Conservation (phyloP, 1,140 invertebrate species). For the Heterodera schachtii region DNA sequence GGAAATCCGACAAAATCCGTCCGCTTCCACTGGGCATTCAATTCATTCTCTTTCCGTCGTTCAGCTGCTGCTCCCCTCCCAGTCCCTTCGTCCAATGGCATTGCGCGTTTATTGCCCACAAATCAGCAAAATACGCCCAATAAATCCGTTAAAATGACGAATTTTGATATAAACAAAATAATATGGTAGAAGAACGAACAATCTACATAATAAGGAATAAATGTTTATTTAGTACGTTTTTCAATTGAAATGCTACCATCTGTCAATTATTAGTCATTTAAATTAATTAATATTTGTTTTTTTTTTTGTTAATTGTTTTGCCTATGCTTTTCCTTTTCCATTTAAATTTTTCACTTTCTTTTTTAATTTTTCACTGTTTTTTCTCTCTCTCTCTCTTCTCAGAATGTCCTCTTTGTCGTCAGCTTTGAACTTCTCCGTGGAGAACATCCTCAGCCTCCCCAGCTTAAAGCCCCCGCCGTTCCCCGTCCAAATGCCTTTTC, state of each 20-base stretch:
- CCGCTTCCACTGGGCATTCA: background rate
- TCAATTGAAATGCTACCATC: too few species aligned
- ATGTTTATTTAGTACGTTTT: too few species aligned
- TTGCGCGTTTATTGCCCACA: background rate
- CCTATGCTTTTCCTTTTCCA: too few species aligned
- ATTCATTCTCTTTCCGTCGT: background rate
- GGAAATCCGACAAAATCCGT: background rate
- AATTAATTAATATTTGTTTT: too few species aligned
- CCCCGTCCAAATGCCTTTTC: background rate
- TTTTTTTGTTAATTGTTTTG: too few species aligned
- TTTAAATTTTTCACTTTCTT: background rate
- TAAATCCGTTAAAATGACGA: too few species aligned
- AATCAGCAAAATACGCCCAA: background rate
- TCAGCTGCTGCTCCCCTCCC: too few species aligned
- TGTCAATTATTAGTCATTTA: too few species aligned
- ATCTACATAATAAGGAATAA: too few species aligned
- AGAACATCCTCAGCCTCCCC: slow-evolving; percentile 25
- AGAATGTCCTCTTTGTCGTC: slow-evolving; percentile 5
- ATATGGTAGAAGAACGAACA: too few species aligned
- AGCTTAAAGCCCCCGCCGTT: background rate
- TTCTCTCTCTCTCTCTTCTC: background rate
- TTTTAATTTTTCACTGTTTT: background rate
- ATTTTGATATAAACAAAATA: too few species aligned
- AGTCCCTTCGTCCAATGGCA: background rate
- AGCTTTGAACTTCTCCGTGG: slow-evolving; percentile 14